Evolutionary conservation across 2,113 vertebrate species (phyloP).

Genomic region (Ictidomys tridecemlineatus): DNA sequence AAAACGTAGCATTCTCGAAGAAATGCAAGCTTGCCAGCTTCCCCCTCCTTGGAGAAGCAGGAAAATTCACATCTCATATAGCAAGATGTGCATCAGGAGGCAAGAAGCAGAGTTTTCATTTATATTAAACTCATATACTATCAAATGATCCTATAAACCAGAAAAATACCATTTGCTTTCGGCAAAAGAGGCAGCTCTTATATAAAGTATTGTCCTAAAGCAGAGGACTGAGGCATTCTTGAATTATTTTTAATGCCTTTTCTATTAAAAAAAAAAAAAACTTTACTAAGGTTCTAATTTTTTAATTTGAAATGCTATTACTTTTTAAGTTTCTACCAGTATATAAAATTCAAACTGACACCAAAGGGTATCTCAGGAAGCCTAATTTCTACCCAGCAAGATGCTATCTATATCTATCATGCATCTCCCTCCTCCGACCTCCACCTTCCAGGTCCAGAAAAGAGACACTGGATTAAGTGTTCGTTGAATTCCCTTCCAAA

Average conservation of each 20-base stretch:
- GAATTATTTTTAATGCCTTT: background rate
- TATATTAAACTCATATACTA: background rate
- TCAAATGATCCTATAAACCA: background rate
- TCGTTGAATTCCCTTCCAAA: background rate
- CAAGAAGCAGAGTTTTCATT: background rate
- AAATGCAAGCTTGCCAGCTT: background rate
- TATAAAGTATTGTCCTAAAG: background rate
- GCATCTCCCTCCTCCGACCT: background rate
- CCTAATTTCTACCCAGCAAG: background rate
- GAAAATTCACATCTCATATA: background rate
- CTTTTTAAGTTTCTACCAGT: background rate
- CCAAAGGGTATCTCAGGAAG: background rate
- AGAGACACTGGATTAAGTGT: background rate
- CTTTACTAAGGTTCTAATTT: background rate
- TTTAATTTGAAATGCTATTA: background rate
- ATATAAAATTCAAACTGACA: background rate
- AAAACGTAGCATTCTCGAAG: background rate
- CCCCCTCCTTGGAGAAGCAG: background rate
- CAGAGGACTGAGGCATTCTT: background rate
- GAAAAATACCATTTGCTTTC: background rate
- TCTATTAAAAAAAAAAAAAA: background rate
- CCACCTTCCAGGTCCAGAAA: background rate
- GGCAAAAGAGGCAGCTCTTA: background rate
- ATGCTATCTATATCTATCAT: background rate
- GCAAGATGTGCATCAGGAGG: background rate